Evolutionary conservation across 2,797 vertebrate species (phyloP).

Genomic region (Anas bahamensis): DNA sequence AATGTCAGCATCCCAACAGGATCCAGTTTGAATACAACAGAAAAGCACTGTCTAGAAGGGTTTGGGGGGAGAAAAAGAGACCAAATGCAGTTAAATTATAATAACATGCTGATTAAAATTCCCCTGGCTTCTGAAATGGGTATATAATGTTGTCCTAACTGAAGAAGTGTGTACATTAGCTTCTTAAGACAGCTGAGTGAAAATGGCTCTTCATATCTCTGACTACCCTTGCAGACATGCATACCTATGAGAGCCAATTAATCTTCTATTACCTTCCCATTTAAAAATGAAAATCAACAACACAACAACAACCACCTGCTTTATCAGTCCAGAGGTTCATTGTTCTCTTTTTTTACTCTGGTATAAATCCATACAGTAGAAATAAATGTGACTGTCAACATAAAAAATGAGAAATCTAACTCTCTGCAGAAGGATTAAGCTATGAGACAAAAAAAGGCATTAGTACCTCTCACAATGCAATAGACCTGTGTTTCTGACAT

Average conservation of each 20-base stretch:
- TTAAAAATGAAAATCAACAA: not conserved
- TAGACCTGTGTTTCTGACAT: not conserved
- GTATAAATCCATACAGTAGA: not conserved
- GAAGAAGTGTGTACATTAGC: not conserved
- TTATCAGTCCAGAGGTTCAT: not conserved
- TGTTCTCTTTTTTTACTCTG: not conserved
- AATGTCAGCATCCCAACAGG: not conserved
- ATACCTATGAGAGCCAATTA: not conserved
- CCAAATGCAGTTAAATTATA: not conserved
- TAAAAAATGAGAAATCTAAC: not conserved
- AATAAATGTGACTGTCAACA: not conserved
- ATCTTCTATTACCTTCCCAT: not conserved
- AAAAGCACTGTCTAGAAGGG: constrained; percentile 1
- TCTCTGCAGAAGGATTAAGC: not conserved
- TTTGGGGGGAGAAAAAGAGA: not conserved
- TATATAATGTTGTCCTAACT: not conserved
- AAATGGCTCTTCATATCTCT: not conserved
- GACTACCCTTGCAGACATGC: not conserved
- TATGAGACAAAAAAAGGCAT: not conserved
- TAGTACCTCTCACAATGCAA: not conserved
- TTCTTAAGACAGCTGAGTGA: not conserved
- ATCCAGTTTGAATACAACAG: not conserved
- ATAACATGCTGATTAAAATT: constrained; percentile 12
- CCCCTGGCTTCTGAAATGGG: not conserved
- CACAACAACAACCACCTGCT: not conserved